Base-by-base conservation (phyloP, 2,888 invertebrate genomes). In the Agapetus fuscipes region DNA sequence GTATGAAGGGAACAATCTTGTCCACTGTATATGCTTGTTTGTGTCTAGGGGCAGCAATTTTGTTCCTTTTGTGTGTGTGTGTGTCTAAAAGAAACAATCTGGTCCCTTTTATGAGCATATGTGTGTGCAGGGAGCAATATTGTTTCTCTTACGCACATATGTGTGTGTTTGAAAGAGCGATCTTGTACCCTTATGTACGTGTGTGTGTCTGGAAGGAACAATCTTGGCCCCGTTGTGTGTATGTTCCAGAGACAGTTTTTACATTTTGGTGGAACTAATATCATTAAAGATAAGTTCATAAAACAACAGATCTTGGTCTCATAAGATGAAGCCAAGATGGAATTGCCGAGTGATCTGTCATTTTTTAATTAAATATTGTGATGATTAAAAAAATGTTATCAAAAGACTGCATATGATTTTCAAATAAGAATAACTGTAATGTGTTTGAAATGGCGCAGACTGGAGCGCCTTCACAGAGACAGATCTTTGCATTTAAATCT, bases 371-470 rank as follows among this genome's bases (percentile, higher is more conserved):
- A 36, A 39, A 39, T 39, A 43, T 43, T 41, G 39, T 44, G 39
- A 44, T 44, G 36, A 37, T 44, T 40, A 32, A 40, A 43, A 38
- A 39, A 32, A 31, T 41, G 30, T 46, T 43, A 39, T 39, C 29
- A 44, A 46, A 46, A 46, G 46, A 46, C 46, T 46, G 46, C 41
- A 26, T 39, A 28, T 33, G 30, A 24, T 46, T 46, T n/a, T 44
- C 37, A 27, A 27, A 27, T 35, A 27, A 35, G 24, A 33, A 24
- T 33, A 6, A 20, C 9, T 20, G 20, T 20, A 20, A 4, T 20
- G 5, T 20, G 20, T 9, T n/a, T n/a, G n/a, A n/a, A n/a, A n/a
- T n/a, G n/a, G n/a, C n/a, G n/a, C 5, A 20, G 4, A 6, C 20
- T 20, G 20, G 20, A 20, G 20, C 4, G 20, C 9, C 9, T 9